Conservation (phyloP, 2,797 vertebrate genomes). For the Rachycentron canadum region DNA sequence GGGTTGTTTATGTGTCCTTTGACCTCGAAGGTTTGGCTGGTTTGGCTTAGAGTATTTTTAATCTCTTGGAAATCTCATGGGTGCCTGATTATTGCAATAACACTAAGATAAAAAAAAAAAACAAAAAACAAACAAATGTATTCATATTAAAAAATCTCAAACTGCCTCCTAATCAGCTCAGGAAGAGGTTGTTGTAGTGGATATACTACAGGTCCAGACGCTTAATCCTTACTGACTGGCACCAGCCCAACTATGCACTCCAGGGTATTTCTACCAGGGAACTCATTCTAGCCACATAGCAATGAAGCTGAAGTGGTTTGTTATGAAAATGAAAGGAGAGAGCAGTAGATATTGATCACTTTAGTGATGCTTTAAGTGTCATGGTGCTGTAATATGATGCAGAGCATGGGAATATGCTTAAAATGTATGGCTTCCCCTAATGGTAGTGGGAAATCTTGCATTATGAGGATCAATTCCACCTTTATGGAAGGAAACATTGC, state of each 20-base stretch:
- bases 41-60: slow-evolving; percentile 50
- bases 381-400: slow-evolving; percentile 39
- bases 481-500: slow-evolving; percentile 47
- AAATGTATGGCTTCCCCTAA: slow-evolving; percentile 29
- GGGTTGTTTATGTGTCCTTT: slow-evolving; percentile 51
- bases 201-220: slow-evolving; percentile 57
- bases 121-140: slow-evolving; percentile 72
- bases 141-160: slow-evolving; percentile 74
- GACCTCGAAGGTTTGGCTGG: slow-evolving; percentile 50
- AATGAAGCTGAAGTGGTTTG: slow-evolving; percentile 56
- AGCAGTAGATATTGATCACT: slow-evolving; percentile 52
- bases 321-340: slow-evolving; percentile 60
- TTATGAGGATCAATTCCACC: slow-evolving; percentile 40
- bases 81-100: slow-evolving; percentile 63
- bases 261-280: slow-evolving; percentile 64
- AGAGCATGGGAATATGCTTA: slow-evolving; percentile 38
- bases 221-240: slow-evolving; percentile 77
- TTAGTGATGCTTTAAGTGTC: slow-evolving; percentile 48
- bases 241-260: slow-evolving; percentile 70
- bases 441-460: slow-evolving; percentile 37
- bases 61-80: slow-evolving; percentile 67
- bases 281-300: slow-evolving; percentile 41
- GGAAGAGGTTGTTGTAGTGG: slow-evolving; percentile 66
- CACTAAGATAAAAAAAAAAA: slow-evolving; percentile 62
- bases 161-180: slow-evolving; percentile 73